Base-by-base conservation (phyloP, 2,113 vertebrate species). In the Pelecanus crispus region DNA sequence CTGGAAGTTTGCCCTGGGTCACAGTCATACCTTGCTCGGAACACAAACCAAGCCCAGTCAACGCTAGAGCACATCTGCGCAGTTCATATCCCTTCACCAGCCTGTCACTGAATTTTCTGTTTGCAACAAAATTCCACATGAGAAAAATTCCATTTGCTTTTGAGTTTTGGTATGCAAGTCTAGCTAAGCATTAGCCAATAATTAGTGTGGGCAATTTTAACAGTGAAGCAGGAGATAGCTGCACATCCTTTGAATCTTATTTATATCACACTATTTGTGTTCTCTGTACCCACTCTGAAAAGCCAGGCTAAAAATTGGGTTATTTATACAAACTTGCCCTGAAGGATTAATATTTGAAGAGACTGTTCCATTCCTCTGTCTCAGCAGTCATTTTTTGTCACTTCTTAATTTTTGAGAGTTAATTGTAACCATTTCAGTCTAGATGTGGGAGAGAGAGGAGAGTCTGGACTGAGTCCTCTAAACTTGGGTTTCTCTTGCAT, bases 371-470 rank as follows among this genome's bases (percentile, higher is more conserved):
- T 66, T 86, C 50, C 14, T 90, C 29, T 59, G 14, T 58, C 38
- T 81, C 81, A 72, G 68, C 47, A 95, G 78, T 38, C 40, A 61
- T 34, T 84, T 67, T 92, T 80, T 77, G 71, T 83, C 42, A 83
- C 21, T 72, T 72, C 38, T 45, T 88, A 86, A 66, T 73, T 88
- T 88, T 49, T 78, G 29, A 50, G 55, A 94, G 22, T 50, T 86
- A 88, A 87, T 72, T 61, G 24, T 38, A 72, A 49, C 52, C 49
- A 66, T 19, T 68, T 49, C 25, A 75, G 21, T 47, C 14, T 75
- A 52, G 13, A 13, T 44, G 10, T 11, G 5, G 53, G 24, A 36
- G 6, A 83, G 9, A 58, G 2, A 11, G 56, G 34, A 32, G 44
- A 92, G 62, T 40, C 17, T 65, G 49, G 26, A 55, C 13, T 2